Evolutionary conservation across 2,113 vertebrate genomes (phyloP), one percentile per base, ranked within the genome.

Genomic region (Chionomys nivalis): DNA sequence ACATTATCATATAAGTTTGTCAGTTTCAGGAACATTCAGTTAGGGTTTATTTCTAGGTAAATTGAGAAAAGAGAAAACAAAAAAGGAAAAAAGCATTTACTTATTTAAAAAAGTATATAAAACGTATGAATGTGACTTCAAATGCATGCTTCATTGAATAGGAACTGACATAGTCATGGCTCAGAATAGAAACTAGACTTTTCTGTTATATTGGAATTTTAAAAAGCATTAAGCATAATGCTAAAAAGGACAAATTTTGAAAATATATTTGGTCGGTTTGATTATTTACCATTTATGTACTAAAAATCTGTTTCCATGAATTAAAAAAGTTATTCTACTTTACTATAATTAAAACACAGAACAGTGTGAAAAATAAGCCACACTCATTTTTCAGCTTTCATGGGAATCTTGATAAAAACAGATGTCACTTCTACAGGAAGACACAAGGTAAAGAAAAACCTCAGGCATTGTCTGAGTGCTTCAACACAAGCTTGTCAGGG

Each of bases 61-160:
- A 7, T 65, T 16, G 26, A 72, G 7, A 11, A 72, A 39, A 73
- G 55, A 0, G 52, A 31, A 75, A 61, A 85, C 49, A 49, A 31
- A 95, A n/a, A 89, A 52, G 79, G 42, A 95, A n/a, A 95, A n/a
- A 94, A 85, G 3, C 39, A 93, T 36, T 1, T 17, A 81, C 3
- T 47, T 52, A 52, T 24, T 52, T 87, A 2, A 66, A 65, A 1
- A 33, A 47, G 49, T 42, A 63, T 61, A 77, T 23, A 36, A 33
- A 87, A 76, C 65, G 19, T 63, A 52, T 7, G 68, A 86, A 68
- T 52, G 1, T 75, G 3, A 24, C 79, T 42, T 55, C 7, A 36
- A 68, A 87, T 65, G 21, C 3, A 26, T 70, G 85, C 33, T 49
- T 70, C 44, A 5, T 36, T 94, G 61, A 88, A 76, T 49, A 86